Base-by-base conservation (phyloP, 2,113 vertebrate species). In the Uria lomvia region DNA sequence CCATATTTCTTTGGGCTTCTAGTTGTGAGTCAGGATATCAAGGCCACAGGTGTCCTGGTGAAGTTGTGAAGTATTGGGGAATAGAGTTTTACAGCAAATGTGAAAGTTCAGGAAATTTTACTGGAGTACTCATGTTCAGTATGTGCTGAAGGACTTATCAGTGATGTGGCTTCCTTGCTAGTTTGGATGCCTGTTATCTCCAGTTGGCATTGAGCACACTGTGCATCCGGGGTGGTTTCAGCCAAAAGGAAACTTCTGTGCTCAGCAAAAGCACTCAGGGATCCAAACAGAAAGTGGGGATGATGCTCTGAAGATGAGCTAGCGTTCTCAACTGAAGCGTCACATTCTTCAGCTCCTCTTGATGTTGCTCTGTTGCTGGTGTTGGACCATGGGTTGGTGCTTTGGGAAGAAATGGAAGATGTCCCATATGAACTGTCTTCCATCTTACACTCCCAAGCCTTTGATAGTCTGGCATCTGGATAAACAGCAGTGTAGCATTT, bases 121-220 rank as follows among this genome's bases (percentile, higher is more conserved):
- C 4, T 45, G 23, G 20, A 36, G 45, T 40, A 38, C 0, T 0
- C 3, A 0, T 13, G 21, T 72, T 76, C 24, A 18, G 20, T 60
- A 15, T 60, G 23, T 29, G 27, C 52, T 66, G 20, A 30, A 50
- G 24, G 11, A 56, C 12, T 50, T 77, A 11, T 8, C 32, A 56
- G 47, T 15, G 27, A 67, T 45, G 21, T n/a, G 17, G 12, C 14
- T 78, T 34, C n/a, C 38, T 52, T 63, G 20, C 8, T 73, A 6
- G 19, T 42, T 55, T 42, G 22, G 45, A 30, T 66, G 49, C 13
- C 18, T 56, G 13, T 50, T 38, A 43, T 12, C 27, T 93, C 49
- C 42, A 76, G n/a, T 4, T 59, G 23, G 12, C 8, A 15, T 20
- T 59, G 52, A 76, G 24, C 29, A 36, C 11, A 5, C 12, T 20